Percentiles rank a stretch among this genome's conserved stretches.
Conservation (phyloP, 2,113 vertebrate species). For the Tyrannus savana region DNA sequence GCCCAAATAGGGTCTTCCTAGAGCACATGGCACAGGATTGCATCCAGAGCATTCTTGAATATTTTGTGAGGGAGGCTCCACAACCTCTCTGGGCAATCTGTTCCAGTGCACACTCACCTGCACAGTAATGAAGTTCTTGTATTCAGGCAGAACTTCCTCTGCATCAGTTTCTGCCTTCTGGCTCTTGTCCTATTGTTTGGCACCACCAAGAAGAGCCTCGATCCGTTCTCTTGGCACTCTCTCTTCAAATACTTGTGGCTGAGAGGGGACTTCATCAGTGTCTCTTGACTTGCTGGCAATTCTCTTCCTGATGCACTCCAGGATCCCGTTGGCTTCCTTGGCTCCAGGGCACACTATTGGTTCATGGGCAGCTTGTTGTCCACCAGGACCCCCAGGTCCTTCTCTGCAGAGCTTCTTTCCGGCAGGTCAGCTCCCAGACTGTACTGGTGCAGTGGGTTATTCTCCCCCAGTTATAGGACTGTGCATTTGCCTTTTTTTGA, state of each 20-base stretch:
- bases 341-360: background rate
- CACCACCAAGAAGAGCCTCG: background rate
- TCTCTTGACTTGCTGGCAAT: background rate
- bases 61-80: background rate
- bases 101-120: background rate
- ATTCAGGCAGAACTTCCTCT: background rate
- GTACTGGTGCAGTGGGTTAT: background rate
- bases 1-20: background rate
- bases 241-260: background rate
- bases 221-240: background rate
- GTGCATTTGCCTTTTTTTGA: fast-evolving
- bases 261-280: background rate
- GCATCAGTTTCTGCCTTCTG: background rate
- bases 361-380: background rate
- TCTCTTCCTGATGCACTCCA: background rate
- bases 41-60: background rate
- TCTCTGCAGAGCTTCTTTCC: background rate
- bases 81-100: background rate
- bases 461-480: background rate
- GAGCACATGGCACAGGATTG: background rate
- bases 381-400: fast-evolving
- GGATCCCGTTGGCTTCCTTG: fast-evolving
- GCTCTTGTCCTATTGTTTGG: background rate
- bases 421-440: background rate
- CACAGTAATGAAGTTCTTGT: background rate